These are phyloP conservation scores for Hirtodrosophila alboralis DNA, from an alignment of 2,888 invertebrate species.

Conservation along the genomic window DNA sequence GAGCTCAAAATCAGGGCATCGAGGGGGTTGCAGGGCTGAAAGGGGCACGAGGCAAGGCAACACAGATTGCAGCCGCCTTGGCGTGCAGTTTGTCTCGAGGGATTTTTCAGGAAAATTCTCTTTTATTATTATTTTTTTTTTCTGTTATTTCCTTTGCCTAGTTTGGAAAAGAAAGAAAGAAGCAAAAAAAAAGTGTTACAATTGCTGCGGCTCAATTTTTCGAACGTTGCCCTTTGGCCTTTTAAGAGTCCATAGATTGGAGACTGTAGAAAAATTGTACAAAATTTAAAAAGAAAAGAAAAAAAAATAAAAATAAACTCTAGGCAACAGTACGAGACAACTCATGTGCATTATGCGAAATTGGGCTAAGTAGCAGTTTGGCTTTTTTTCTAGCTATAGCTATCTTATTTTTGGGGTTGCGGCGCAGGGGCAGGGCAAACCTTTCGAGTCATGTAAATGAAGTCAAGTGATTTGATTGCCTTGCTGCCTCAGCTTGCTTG, in stretches of 20 bases:
- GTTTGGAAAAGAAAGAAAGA: too few relatives aligned
- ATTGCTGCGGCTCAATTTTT: conserved; percentile 68
- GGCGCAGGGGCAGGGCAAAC: too few relatives aligned
- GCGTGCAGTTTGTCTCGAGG: conserved; percentile 63
- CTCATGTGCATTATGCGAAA: conserved; percentile 77
- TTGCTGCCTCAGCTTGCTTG: too few relatives aligned
- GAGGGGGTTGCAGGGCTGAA: too few relatives aligned
- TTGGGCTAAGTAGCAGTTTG: conserved; percentile 73
- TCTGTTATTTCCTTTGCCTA: conserved; percentile 47
- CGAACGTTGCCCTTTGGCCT: conserved; percentile 51
- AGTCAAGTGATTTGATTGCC: too few relatives aligned
- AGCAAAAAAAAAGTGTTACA: conserved; percentile 69
- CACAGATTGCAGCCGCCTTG: conserved; percentile 32
- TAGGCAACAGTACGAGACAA: conserved; percentile 8
- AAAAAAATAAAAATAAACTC: conserved; percentile 14
- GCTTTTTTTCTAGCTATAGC: too few relatives aligned
- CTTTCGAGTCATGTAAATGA: conserved; percentile 62
- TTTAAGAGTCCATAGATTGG: conserved; percentile 5
- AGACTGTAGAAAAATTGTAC: conserved; percentile 5
- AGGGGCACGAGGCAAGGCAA: neutral
- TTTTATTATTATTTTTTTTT: conserved; percentile 6
- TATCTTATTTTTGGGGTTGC: conserved; percentile 27
- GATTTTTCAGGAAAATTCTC: conserved; percentile 60
- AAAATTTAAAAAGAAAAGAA: neutral
- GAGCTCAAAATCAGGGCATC: too few relatives aligned